Base-by-base conservation (phyloP, 2,888 invertebrate genomes). In the Piscicola geometra region DNA sequence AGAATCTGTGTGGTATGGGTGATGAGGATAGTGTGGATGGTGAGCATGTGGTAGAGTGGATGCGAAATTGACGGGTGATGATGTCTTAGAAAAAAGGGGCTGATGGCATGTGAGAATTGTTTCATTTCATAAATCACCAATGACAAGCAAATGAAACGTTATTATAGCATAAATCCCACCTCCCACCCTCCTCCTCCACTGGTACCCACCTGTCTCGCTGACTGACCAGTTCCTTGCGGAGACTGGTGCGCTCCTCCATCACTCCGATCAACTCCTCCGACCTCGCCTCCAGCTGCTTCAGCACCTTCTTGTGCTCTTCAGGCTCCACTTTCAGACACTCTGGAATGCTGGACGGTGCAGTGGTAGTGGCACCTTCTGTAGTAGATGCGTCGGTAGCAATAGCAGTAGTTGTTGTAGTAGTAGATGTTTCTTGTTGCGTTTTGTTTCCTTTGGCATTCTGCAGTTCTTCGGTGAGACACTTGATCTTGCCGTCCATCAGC, bases 221-320 rank as follows among this genome's bases (percentile, higher is more conserved):
- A 36, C 36, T 64, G 60, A 32, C 35, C 5, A 73, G 73, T 64
- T 73, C 73, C 30, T 73, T 64, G 18, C 73, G 50, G 18, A 73
- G 35, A 12, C n/a, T 73, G 41, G 18, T 73, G 25, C 73, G 30
- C 12, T 73, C 73, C 33, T 73, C 64, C 60, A 73, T 25, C 15
- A 73, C 60, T n/a, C 56, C 35, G n/a, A 64, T 52, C 21, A 73
- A 36, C 30, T 73, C 73, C 28, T 64, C 56, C n/a, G 35, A 56
- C 33, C 64, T 56, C 21, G 52, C 28, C 9, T 73, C 73, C 25
- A 60, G 60, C 60, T 56, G 60, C 56, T 73, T 28, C 73, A 56
- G 28, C 28, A 36, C 18, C 64, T 73, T 64, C 15, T 73, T 52
- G 35, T 50, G 41, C 28, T 73, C 73, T 12, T 71, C 71, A 47